Base-by-base conservation (phyloP, 37 sponge, comb jelly and placozoan species). In the Ianthella basta region DNA sequence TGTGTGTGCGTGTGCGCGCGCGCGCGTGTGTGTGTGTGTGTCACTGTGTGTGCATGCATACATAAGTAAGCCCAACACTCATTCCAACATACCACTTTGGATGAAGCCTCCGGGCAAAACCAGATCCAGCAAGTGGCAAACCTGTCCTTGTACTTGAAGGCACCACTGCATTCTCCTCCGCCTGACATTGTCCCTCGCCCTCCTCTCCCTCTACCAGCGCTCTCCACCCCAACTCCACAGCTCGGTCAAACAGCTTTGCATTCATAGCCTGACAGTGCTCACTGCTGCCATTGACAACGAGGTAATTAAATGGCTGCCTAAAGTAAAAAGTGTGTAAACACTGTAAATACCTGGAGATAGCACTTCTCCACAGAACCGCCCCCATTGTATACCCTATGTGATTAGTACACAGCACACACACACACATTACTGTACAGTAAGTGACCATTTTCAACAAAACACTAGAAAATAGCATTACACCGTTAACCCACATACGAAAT, bases 31-130 rank as follows among this genome's bases (percentile, higher is more conserved):
- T 44, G 50, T 44, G 50, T 44, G 27, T 33, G 36, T 72, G 38
- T 80, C 0, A n/a, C 0, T 20, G 69, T 40, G 74, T 18, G 54
- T 33, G 55, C 4, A 1, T 24, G 23, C 24, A 24, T 33, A 34
- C 19, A 21, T 36, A 13, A n/a, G n/a, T n/a, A n/a, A n/a, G n/a
- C n/a, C n/a, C n/a, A 39, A 50, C 20, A 30, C n/a, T n/a, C n/a
- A 8, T 56, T 15, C 0, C 0, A 60, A 69, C 81, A 29, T 29
- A 86, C 88, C 91, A 73, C 15, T 73, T 33, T 23, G 25, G 36
- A 40, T 91, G 84, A 25, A 91, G 34, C 25, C 56, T 85, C 56
- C 72, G 87, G 0, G 92, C 83, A 0, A 91, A 24, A 40, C 92
- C 92, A 32, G 88, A 56, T 54, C 92, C 86, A 8, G 92, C 84